phyloP scores from a whole-genome alignment of 2,888 invertebrate genomes.

The Sericinus montela region DNA sequence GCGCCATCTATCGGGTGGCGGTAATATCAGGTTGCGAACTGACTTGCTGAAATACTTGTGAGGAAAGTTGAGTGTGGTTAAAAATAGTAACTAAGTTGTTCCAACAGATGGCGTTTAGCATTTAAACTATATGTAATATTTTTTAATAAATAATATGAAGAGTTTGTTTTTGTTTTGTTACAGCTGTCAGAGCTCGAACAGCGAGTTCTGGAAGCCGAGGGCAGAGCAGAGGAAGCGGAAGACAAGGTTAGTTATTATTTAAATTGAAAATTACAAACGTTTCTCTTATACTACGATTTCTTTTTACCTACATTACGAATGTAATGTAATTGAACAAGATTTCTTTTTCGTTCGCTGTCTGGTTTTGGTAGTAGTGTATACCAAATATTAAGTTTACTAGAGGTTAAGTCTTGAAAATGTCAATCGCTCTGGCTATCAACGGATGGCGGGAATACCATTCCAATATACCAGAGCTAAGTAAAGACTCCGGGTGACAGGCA shows the following conservation, averaged over 20 bases:
- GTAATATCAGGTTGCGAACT: constrained; percentile 28
- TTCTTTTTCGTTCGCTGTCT: too few species aligned
- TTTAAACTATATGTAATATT: constrained; percentile 16
- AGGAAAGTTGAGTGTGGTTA: constrained; percentile 8
- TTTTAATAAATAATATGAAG: background rate
- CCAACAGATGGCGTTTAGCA: constrained; percentile 46
- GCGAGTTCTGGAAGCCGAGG: constrained; percentile 94
- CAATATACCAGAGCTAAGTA: too few species aligned
- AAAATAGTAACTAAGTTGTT: background rate
- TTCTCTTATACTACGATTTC: too few species aligned
- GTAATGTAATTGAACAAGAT: too few species aligned
- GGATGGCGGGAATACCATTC: too few species aligned
- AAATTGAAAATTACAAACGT: too few species aligned
- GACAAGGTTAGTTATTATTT: constrained; percentile 86
- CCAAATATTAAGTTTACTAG: too few species aligned
- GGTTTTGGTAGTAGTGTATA: too few species aligned
- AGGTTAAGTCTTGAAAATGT: too few species aligned
- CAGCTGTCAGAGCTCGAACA: constrained; percentile 97
- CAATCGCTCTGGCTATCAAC: too few species aligned
- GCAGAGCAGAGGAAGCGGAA: constrained; percentile 95
- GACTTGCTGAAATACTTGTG: constrained; percentile 26
- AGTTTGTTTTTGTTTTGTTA: constrained; percentile 60
- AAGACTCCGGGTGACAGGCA: too few species aligned
- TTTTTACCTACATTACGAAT: too few species aligned
- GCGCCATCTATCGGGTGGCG: constrained; percentile 68